Evolutionary conservation across 2,888 invertebrate genomes (phyloP), one percentile per base, ranked within the genome.

Genomic region (Drosophila kanekoi): DNA sequence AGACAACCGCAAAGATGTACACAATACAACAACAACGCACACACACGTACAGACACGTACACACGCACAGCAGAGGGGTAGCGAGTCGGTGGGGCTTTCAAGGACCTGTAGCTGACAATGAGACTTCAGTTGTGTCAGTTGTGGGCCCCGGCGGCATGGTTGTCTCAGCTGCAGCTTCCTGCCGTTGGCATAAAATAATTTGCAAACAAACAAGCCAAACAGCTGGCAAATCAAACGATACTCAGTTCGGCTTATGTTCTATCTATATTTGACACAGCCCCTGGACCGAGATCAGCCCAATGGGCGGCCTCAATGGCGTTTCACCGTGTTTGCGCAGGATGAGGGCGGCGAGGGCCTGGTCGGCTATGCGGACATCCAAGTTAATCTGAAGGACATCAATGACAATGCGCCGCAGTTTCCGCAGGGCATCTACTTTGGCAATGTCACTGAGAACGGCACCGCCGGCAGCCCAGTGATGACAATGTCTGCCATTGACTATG

Each of bases 381-480:
- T 99, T 79, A 98, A 97, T 93, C 95, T 98, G 53, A 97, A 97
- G 93, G 98, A 98, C 93, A 98, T 98, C 92, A 98, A 98, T 93
- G 98, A 99, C 94, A 99, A 99, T 93, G 96, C 97, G 28, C 99
- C 98, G 11, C 96, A 97, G 90, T 99, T 99, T 94, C 97, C 97
- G 20, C 97, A 97, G 93, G 97, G 97, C 75, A 96, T 97, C 64
- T 98, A 98, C 93, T 97, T 96, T 91, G 98, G 98, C 65, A 98
- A 98, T 92, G 98, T 98, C 43, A 97, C 97, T 11, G 98, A 99
- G 93, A 98, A 98, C 92, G 98, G 98, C 81, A 97, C 97, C n/a
- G 96, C 97, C 89, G 98, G 98, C 78, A 97, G 98, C 96, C 96
- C 97, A 62, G 98, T 99, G 72, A 98, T 98, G 98, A 98, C 98